These are phyloP conservation scores for Drosophila navojoa DNA, from an alignment of 1,140 invertebrate genomes.

Conservation along the genomic window DNA sequence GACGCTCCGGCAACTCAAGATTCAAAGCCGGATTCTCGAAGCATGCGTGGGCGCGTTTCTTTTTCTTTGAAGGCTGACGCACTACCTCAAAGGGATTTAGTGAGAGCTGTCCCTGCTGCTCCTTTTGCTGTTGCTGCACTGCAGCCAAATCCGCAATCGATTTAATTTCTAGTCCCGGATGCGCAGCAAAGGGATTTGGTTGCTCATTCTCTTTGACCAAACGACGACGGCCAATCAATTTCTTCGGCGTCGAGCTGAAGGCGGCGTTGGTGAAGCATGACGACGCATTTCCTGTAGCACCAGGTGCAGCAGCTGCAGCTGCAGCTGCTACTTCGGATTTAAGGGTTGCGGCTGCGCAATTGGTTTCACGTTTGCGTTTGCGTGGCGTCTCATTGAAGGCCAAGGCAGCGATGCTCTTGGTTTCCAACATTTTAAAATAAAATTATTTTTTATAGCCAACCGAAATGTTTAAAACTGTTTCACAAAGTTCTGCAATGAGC, in stretches of 20 bases:
- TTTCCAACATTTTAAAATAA: constrained; percentile 53
- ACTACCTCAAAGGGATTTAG: constrained; percentile 78
- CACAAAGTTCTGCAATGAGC: neutral
- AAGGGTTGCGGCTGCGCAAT: constrained; percentile 33
- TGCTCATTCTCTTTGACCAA: constrained; percentile 52
- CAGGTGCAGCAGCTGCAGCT: constrained; percentile 22
- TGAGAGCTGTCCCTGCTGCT: constrained; percentile 9
- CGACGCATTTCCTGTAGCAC: constrained; percentile 28
- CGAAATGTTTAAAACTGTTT: neutral
- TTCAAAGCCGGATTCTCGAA: constrained; percentile 82
- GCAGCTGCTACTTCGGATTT: constrained; percentile 45
- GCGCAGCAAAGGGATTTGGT: constrained; percentile 41
- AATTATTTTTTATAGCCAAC: neutral
- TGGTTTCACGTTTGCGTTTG: constrained; percentile 74
- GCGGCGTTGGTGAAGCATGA: constrained; percentile 79
- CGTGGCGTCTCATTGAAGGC: constrained; percentile 69
- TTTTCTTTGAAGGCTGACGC: constrained; percentile 80
- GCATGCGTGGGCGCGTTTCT: constrained; percentile 74
- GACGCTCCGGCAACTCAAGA: constrained; percentile 76
- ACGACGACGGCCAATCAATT: constrained; percentile 59
- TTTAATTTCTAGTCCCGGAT: constrained; percentile 72
- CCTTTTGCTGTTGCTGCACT: constrained; percentile 13
- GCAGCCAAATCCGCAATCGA: constrained; percentile 69
- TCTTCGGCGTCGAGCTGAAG: constrained; percentile 80
- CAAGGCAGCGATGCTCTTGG: constrained; percentile 67